A percentile compares a stretch with the other conserved stretches of the same genome.
phyloP scores from a whole-genome alignment of 1,140 invertebrate genomes.

The Drosophila kurseongensis region DNA sequence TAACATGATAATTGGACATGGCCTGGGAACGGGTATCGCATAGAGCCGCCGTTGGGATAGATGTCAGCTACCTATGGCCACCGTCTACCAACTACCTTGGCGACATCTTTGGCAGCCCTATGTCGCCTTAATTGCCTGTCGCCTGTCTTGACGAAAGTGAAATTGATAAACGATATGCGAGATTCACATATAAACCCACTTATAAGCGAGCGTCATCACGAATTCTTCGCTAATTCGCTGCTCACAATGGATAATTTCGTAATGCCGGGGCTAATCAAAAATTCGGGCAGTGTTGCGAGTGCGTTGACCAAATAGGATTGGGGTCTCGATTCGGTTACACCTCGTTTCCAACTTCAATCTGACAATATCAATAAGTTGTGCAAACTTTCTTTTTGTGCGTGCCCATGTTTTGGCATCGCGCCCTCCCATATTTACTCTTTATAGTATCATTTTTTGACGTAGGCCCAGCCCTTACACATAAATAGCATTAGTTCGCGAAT shows the following conservation, averaged over 20 bases:
- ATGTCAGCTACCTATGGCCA: slow-evolving; percentile 11
- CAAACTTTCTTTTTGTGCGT: slow-evolving; percentile 68
- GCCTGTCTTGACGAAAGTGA: slow-evolving; percentile 58
- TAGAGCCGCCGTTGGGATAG: slow-evolving; percentile 8
- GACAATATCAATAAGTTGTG: slow-evolving; percentile 39
- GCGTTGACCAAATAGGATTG: slow-evolving; percentile 33
- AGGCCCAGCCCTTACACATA: slow-evolving; percentile 41
- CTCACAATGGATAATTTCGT: slow-evolving; percentile 37
- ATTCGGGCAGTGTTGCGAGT: slow-evolving; percentile 39
- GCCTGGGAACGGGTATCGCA: slow-evolving; percentile 40
- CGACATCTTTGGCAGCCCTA: slow-evolving; percentile 62
- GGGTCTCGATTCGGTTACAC: slow-evolving; percentile 24
- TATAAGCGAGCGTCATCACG: slow-evolving; percentile 28
- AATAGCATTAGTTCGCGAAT: slow-evolving; percentile 67
- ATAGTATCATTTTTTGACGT: not conserved
- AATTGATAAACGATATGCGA: slow-evolving; percentile 57
- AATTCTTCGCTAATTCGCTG: slow-evolving; percentile 43
- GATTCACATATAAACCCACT: not conserved
- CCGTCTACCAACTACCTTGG: slow-evolving; percentile 35
- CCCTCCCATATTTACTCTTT: not conserved
- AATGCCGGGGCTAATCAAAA: slow-evolving; percentile 41
- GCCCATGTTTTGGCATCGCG: slow-evolving; percentile 5
- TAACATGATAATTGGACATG: slow-evolving; percentile 81
- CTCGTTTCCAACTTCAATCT: slow-evolving; percentile 34
- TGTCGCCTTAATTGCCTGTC: slow-evolving; percentile 66